Percentiles rank a stretch among this genome's conserved stretches.
Conservation (phyloP, 2,113 vertebrate genomes). For the Phyllostomus hastatus region DNA sequence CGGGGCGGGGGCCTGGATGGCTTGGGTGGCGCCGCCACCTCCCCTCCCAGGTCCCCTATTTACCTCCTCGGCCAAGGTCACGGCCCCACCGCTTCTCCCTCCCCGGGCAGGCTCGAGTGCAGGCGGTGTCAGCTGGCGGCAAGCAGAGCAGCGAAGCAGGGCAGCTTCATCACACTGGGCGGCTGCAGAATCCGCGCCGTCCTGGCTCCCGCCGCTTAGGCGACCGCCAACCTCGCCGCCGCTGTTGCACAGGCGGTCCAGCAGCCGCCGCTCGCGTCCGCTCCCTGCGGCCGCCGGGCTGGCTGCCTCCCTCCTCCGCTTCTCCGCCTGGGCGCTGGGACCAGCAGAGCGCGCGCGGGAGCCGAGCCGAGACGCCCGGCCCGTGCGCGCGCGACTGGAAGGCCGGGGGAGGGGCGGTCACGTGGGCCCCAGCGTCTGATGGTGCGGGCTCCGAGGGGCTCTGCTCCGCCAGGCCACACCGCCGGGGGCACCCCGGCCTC, state of each 20-base stretch:
- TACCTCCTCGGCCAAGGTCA: conserved; percentile 84
- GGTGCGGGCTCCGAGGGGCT: conserved; percentile 9
- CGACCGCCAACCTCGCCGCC: background rate
- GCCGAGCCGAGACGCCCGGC: conserved; percentile 43
- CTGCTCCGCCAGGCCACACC: background rate
- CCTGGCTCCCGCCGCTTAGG: background rate
- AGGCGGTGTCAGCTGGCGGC: conserved; percentile 78
- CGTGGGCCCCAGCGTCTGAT: conserved; percentile 48
- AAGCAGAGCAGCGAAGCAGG: conserved; percentile 66
- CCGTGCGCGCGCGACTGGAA: conserved; percentile 60
- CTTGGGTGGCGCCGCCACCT: background rate
- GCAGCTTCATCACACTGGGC: conserved; percentile 76
- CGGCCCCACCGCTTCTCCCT: conserved; percentile 65
- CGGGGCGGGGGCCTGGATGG: background rate
- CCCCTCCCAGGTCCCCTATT: background rate
- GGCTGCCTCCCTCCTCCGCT: background rate
- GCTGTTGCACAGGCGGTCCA: conserved; percentile 20
- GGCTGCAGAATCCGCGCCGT: conserved; percentile 62
- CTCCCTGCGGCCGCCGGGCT: background rate
- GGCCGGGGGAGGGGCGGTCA: conserved; percentile 46
- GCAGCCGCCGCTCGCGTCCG: background rate
- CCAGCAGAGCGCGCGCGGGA: conserved; percentile 39
- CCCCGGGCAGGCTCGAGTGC: conserved; percentile 47
- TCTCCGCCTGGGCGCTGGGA: background rate
- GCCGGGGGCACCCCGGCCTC: background rate